These are phyloP conservation scores for Tetranychus piercei DNA, from an alignment of 2,888 invertebrate species.

Conservation along the genomic window DNA sequence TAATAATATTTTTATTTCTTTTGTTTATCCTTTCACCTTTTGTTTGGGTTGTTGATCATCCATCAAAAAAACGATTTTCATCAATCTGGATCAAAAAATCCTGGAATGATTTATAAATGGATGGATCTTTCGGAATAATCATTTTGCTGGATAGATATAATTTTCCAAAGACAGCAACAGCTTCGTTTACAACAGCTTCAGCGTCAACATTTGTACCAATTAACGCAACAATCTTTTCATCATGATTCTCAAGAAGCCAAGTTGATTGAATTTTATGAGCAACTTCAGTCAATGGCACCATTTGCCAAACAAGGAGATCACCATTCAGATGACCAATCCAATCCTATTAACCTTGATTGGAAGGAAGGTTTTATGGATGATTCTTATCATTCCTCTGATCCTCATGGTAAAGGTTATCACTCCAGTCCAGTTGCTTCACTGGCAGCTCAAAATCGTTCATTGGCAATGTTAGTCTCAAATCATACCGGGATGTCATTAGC, in stretches of 20 bases:
- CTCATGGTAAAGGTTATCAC: not conserved
- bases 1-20: no score
- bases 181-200: slow-evolving; percentile 13
- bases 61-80: no score
- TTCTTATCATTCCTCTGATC: not conserved
- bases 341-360: not conserved
- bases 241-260: slow-evolving; percentile 7
- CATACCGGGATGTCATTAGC: not conserved
- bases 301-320: not conserved
- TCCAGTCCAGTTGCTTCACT: slow-evolving; percentile 4
- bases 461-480: not conserved
- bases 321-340: not conserved
- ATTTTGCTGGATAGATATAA: not conserved
- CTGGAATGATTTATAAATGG: no score
- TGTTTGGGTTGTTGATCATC: no score
- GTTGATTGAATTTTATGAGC: slow-evolving; percentile 2
- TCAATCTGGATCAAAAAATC: no score
- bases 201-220: slow-evolving; percentile 7
- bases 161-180: slow-evolving; percentile 14
- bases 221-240: not conserved
- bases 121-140: no score
- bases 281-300: not conserved
- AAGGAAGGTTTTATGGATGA: slow-evolving; percentile 10
- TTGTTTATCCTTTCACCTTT: no score
- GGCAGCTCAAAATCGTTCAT: slow-evolving; percentile 2